Percentiles rank a stretch among this genome's conserved stretches.
These are phyloP conservation scores for Rhabdornis inornatus DNA, from an alignment of 2,113 vertebrate species.

Conservation along the genomic window DNA sequence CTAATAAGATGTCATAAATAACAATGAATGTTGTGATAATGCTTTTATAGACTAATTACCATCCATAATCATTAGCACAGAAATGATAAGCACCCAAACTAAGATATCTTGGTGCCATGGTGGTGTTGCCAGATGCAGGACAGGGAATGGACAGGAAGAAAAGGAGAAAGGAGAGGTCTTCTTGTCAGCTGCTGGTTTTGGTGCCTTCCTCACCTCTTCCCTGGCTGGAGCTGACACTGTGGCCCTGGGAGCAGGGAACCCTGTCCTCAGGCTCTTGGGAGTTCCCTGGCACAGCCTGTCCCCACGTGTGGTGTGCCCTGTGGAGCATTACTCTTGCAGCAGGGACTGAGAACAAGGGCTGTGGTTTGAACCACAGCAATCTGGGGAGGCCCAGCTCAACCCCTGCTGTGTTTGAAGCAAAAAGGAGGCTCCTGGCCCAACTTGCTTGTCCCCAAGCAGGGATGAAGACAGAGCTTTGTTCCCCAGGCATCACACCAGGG, in stretches of 20 bases:
- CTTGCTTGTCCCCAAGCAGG: accelerated
- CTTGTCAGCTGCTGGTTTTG: neutral
- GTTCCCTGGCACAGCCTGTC: accelerated
- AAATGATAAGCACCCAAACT: neutral
- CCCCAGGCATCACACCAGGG: neutral
- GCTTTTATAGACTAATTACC: constrained; percentile 39
- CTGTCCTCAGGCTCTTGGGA: neutral
- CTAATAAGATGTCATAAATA: constrained; percentile 25
- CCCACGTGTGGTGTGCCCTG: accelerated
- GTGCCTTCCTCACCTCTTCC: neutral
- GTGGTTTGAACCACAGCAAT: neutral
- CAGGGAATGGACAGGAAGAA: neutral
- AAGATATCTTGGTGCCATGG: accelerated
- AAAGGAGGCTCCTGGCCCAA: neutral
- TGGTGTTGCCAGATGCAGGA: neutral
- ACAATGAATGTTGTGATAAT: neutral
- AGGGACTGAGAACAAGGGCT: accelerated
- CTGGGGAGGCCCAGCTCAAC: neutral
- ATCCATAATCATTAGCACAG: constrained; percentile 35
- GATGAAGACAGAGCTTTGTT: neutral
- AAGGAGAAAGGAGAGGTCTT: neutral
- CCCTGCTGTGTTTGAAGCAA: neutral
- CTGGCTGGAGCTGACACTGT: neutral
- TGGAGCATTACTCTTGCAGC: accelerated
- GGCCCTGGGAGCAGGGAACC: accelerated